phyloP scores from a whole-genome alignment of 64 coral and sea anemone species.

The Pachyseris speciosa region DNA sequence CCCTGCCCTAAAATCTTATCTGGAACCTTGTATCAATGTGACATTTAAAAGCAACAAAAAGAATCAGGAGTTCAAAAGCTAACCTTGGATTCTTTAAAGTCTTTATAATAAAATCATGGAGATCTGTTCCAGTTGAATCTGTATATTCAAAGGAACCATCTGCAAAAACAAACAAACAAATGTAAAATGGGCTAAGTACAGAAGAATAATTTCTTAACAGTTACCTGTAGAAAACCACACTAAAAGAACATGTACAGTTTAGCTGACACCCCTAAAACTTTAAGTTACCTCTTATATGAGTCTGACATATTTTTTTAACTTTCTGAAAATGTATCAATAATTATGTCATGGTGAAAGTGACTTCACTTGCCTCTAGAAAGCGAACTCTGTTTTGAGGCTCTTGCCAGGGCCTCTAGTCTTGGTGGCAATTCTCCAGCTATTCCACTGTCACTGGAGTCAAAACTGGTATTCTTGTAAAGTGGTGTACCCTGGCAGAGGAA shows the following conservation, averaged over 20 bases:
- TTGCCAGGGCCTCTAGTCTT: constrained; percentile 64
- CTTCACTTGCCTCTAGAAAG: constrained; percentile 89
- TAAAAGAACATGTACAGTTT: too few relatives aligned
- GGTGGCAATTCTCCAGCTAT: constrained; percentile 70
- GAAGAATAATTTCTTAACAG: neutral
- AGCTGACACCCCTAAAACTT: neutral
- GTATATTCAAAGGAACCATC: constrained; percentile 99
- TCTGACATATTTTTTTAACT: too few relatives aligned
- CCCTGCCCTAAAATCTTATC: too few relatives aligned
- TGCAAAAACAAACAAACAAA: constrained; percentile 41
- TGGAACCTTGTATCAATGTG: neutral
- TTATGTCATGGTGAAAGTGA: too few relatives aligned
- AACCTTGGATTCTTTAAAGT: constrained; percentile 96
- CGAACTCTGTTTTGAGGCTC: constrained; percentile 67
- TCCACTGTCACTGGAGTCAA: constrained; percentile 90
- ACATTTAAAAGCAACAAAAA: neutral
- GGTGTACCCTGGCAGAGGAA: constrained; percentile 6
- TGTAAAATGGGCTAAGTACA: neutral
- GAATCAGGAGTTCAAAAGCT: neutral
- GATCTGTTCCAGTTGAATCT: constrained; percentile 98
- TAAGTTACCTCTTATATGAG: too few relatives aligned
- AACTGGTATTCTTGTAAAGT: constrained; percentile 70
- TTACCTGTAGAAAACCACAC: too few relatives aligned
- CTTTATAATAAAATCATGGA: constrained; percentile 99
- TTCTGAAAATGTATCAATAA: too few relatives aligned